phyloP scores from a whole-genome alignment of 2,888 invertebrate species.

The Ophion ellenae region DNA sequence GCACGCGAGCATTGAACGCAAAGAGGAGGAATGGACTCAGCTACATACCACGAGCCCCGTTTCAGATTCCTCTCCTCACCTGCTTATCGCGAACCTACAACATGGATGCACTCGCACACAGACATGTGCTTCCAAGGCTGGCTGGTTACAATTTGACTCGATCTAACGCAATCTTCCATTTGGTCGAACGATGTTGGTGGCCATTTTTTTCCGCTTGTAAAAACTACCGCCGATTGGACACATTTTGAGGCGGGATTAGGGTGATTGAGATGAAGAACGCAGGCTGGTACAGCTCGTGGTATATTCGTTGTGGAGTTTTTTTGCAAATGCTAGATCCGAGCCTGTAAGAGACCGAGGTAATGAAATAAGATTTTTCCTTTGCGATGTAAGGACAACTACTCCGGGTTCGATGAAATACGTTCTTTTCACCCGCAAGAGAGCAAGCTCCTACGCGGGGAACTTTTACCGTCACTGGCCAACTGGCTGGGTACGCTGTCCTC shows the following conservation, averaged over 20 bases:
- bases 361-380: conserved; percentile 84
- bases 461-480: conserved; percentile 59
- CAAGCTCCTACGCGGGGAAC: conserved; percentile 36
- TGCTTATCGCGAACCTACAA: conserved; percentile 3
- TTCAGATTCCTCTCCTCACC: conserved; percentile 47
- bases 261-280: too few species aligned
- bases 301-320: background rate
- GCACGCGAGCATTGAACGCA: conserved; percentile 59
- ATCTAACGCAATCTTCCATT: background rate
- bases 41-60: conserved; percentile 57
- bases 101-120: background rate
- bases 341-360: conserved; percentile 80
- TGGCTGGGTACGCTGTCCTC: conserved; percentile 29
- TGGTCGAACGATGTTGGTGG: too few species aligned
- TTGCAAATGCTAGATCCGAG: conserved; percentile 70
- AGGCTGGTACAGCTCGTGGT: too few species aligned
- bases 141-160: conserved; percentile 14
- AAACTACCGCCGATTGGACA: too few species aligned
- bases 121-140: conserved; percentile 69
- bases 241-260: too few species aligned
- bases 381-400: conserved; percentile 86
- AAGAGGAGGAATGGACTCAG: conserved; percentile 54
- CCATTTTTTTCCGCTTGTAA: too few species aligned
- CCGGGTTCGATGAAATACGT: conserved; percentile 82
- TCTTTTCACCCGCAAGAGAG: conserved; percentile 72